Conservation (phyloP, 2,797 vertebrate genomes). For the Myotis vivesi region DNA sequence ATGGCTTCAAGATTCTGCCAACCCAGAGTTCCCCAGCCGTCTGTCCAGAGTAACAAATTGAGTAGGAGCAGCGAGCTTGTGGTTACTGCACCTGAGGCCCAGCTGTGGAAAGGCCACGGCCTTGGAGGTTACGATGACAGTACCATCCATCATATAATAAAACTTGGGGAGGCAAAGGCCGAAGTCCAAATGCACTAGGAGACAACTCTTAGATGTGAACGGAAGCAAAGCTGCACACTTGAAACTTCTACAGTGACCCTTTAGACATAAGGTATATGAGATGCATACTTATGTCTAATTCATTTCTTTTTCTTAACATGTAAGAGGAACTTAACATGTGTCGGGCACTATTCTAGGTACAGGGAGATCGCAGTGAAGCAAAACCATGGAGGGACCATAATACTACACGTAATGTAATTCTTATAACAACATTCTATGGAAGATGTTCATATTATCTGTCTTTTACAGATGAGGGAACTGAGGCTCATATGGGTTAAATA, state of each 20-base stretch:
- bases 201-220: not conserved
- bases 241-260: not conserved
- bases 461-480: not conserved
- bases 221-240: not conserved
- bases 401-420: not conserved
- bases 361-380: not conserved
- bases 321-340: not conserved
- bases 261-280: not conserved
- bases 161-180: not conserved
- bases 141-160: not conserved
- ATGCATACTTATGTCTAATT: not conserved
- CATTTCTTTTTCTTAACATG: conserved; percentile 5
- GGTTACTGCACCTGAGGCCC: not conserved
- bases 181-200: not conserved
- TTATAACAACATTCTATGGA: not conserved
- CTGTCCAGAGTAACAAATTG: not conserved
- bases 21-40: not conserved
- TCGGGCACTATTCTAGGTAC: not conserved
- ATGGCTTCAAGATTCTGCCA: conserved; percentile 26
- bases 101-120: not conserved
- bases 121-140: not conserved
- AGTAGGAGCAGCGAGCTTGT: not conserved
- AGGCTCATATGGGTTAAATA: not conserved
- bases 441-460: not conserved
- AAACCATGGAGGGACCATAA: not conserved